Evolutionary conservation across 2,113 vertebrate species (phyloP), one percentile per base, ranked within the genome.

Genomic region (Lampris incognitus): DNA sequence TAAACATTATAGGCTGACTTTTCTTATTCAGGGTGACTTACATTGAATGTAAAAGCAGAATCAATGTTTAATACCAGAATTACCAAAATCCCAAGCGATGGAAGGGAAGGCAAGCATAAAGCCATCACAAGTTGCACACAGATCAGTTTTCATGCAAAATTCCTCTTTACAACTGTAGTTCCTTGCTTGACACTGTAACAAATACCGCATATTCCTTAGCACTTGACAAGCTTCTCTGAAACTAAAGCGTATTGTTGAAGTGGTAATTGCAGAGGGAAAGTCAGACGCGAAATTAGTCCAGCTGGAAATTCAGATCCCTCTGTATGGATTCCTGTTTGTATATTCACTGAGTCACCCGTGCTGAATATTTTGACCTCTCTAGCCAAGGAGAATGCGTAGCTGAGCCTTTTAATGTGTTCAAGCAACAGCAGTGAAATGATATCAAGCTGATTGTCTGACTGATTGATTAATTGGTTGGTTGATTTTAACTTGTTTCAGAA

Each of bases 171-270:
- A 13, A 46, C 13, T 11, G 64, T 62, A 51, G 42, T 56, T 49
- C 37, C 41, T 37, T 58, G 42, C 64, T 60, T 13, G 37, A 78
- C 61, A 13, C 36, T 55, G 38, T 39, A 40, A 72, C 37, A 52
- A 46, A 58, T 9, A 58, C 3, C 6, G 10, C 24, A 24, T 24
- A 24, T 24, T 38, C 2, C 5, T 5, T n/a, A 49, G 24, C 62
- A 39, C n/a, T 46, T 39, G 39, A 49, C 57, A 63, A 48, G 55
- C 56, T 62, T 36, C 63, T 42, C 60, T 9, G 48, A 37, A 62
- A 48, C 63, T 36, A 5, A 39, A 10, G 13, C 65, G 46, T 4
- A 4, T 66, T 51, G 48, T 44, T 51, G 13, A 64, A 40, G 24
- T 36, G 69, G 4, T 46, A 65, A 39, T 52, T 36, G 69, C 10